phyloP scores from a whole-genome alignment of 2,113 vertebrate species.

The Chaenogobius annularis region DNA sequence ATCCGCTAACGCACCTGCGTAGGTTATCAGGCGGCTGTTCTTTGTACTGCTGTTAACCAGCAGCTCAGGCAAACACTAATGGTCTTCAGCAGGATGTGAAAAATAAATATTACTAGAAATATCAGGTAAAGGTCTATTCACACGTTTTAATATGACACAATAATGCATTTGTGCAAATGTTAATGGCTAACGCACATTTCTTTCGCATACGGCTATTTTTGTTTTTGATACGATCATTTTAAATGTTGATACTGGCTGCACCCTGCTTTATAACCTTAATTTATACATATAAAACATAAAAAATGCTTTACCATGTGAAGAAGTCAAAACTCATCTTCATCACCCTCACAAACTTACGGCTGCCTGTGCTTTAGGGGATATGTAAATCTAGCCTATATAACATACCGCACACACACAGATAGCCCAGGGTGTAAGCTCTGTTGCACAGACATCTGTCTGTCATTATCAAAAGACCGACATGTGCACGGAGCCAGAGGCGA shows the following conservation, averaged over 20 bases:
- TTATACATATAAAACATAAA: not conserved
- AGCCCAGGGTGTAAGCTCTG: conserved; percentile 25
- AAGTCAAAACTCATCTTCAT: not conserved
- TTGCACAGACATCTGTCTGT: conserved; percentile 61
- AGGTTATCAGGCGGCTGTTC: conserved; percentile 12
- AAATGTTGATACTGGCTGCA: not conserved
- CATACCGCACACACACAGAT: conserved; percentile 10
- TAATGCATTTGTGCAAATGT: not conserved
- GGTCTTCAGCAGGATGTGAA: not conserved
- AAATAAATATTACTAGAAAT: conserved; percentile 8
- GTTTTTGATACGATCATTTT: not conserved
- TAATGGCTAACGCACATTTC: not conserved
- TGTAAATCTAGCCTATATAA: conserved; percentile 30
- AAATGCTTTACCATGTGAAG: not conserved
- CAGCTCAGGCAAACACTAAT: conserved; percentile 5
- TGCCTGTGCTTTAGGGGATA: conserved; percentile 20
- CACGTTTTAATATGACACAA: not conserved
- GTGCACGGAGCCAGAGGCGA: conserved; percentile 31
- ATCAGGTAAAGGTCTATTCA: not conserved
- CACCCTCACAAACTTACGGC: not conserved
- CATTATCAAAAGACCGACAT: conserved; percentile 47
- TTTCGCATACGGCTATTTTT: not conserved
- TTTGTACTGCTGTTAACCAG: conserved; percentile 12
- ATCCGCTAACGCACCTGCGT: conserved; percentile 7
- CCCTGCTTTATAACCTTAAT: not conserved